A percentile compares a stretch with the other conserved stretches of the same genome.
Evolutionary conservation across 2,797 vertebrate genomes (phyloP).

Genomic region (Pteronotus mesoamericanus): DNA sequence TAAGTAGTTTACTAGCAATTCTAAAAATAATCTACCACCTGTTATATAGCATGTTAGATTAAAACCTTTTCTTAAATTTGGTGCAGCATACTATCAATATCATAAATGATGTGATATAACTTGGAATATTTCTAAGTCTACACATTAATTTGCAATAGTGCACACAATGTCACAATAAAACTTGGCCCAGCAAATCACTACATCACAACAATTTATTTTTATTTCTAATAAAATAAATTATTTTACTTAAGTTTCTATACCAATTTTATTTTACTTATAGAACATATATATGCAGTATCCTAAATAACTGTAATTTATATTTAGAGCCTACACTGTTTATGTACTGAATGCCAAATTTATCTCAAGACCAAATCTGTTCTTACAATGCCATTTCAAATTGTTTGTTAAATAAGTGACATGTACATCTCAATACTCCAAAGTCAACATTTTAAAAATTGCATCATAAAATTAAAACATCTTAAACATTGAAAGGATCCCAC

Average conservation of each 20-base stretch:
- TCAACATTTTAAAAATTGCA: background rate
- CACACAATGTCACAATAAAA: background rate
- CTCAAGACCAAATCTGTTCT: background rate
- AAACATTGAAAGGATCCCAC: background rate
- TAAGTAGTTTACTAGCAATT: conserved; percentile 1
- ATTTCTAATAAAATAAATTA: background rate
- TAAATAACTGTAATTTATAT: background rate
- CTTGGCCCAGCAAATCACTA: background rate
- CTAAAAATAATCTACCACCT: conserved; percentile 8
- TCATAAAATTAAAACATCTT: background rate
- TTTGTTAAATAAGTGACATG: background rate
- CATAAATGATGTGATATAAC: background rate
- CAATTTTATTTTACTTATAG: background rate
- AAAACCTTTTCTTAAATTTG: conserved; percentile 4
- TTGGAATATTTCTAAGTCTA: background rate
- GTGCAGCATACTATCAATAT: background rate
- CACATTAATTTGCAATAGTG: background rate
- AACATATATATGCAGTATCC: background rate
- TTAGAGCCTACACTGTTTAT: background rate
- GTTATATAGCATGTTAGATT: background rate
- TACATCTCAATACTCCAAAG: background rate
- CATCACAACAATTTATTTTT: background rate
- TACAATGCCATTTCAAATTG: background rate
- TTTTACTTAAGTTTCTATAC: background rate
- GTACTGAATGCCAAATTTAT: background rate